phyloP scores from a whole-genome alignment of 35 echinoderm and acorn worm species.

The Patiria miniata region DNA sequence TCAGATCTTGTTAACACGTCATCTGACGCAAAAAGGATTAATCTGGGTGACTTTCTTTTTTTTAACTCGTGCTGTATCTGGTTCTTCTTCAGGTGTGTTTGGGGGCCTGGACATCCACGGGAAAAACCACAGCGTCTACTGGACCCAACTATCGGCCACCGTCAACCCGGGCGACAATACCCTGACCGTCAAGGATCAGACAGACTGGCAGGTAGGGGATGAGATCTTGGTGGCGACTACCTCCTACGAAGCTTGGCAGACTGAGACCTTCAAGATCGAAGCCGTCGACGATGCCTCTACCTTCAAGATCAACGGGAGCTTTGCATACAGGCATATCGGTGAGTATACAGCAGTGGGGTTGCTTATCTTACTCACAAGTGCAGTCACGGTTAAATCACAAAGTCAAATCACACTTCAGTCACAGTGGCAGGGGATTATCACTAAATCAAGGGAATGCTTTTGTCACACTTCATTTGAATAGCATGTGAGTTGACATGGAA shows the following conservation, averaged over 20 bases:
- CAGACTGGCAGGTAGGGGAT: slow-evolving; percentile 56
- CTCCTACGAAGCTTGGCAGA: slow-evolving; percentile 69
- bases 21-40: too few species aligned
- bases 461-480: too few species aligned
- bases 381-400: too few species aligned
- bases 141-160: slow-evolving; percentile 54
- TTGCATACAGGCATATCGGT: slow-evolving; percentile 60
- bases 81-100: slow-evolving; percentile 64
- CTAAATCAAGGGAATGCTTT: too few species aligned
- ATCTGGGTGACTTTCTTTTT: too few species aligned
- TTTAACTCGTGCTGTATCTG: background rate
- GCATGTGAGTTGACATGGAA: too few species aligned
- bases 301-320: slow-evolving; percentile 52
- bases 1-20: too few species aligned
- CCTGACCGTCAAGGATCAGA: slow-evolving; percentile 43
- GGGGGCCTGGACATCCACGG: slow-evolving; percentile 65
- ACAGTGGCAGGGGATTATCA: too few species aligned
- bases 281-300: slow-evolving; percentile 34
- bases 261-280: slow-evolving; percentile 70
- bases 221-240: slow-evolving; percentile 74
- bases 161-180: slow-evolving; percentile 37
- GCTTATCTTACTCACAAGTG: too few species aligned
- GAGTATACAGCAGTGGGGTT: background rate
- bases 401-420: too few species aligned
- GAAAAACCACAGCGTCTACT: slow-evolving; percentile 15